A percentile compares a stretch with the other conserved stretches of the same genome.
phyloP scores from a whole-genome alignment of 2,113 vertebrate species.

The Delphinapterus leucas region DNA sequence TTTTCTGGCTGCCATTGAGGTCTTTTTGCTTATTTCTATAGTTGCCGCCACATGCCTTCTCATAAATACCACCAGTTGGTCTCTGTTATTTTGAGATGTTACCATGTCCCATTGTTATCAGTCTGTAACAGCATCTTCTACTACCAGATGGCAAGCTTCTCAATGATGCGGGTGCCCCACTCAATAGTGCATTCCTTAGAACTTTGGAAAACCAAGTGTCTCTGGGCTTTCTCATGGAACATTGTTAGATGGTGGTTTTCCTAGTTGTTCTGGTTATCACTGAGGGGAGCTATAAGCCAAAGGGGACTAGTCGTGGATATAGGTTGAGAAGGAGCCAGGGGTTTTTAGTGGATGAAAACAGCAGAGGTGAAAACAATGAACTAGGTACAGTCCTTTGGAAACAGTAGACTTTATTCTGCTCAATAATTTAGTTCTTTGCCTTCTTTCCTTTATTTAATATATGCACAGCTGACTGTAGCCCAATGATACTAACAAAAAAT shows the following conservation, averaged over 20 bases:
- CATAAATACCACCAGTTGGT: not conserved
- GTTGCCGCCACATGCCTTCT: slow-evolving; percentile 20
- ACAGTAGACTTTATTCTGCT: not conserved
- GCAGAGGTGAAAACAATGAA: not conserved
- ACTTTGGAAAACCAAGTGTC: not conserved
- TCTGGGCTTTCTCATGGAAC: not conserved
- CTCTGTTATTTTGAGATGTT: slow-evolving; percentile 17
- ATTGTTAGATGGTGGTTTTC: not conserved
- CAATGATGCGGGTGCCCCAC: not conserved
- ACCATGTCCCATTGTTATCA: not conserved
- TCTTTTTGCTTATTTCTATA: not conserved
- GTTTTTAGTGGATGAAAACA: not conserved
- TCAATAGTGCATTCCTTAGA: not conserved
- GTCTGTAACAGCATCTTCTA: not conserved
- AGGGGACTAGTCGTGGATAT: not conserved
- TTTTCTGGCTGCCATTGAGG: not conserved
- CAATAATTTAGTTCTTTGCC: not conserved
- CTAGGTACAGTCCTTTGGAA: not conserved
- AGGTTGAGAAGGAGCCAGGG: not conserved
- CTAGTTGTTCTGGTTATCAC: not conserved
- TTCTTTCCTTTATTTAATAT: not conserved
- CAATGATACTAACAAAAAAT: not conserved
- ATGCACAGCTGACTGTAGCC: not conserved
- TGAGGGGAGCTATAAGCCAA: not conserved
- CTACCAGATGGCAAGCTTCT: slow-evolving; percentile 14